These are phyloP conservation scores for Syrmaticus mikado DNA, from an alignment of 2,113 vertebrate genomes.

Conservation along the genomic window DNA sequence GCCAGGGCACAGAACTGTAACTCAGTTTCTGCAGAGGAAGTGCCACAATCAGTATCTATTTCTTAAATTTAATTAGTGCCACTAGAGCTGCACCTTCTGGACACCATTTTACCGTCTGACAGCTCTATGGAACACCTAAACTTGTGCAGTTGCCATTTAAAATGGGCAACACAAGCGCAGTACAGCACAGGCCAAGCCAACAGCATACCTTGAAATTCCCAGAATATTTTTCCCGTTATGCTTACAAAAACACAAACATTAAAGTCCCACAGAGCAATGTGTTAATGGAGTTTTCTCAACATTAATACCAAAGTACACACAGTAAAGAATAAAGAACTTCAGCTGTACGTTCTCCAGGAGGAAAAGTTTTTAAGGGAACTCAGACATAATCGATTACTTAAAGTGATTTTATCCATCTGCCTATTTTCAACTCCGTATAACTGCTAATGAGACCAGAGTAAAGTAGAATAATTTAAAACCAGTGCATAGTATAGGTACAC, in stretches of 20 bases:
- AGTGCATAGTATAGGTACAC: not conserved
- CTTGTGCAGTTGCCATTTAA: not conserved
- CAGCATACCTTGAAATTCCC: not conserved
- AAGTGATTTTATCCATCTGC: not conserved
- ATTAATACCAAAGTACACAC: constrained; percentile 10
- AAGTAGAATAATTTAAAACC: not conserved
- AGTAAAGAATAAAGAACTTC: not conserved
- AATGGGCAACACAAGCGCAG: not conserved
- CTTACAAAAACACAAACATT: constrained; percentile 49
- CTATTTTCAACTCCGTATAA: constrained; percentile 32
- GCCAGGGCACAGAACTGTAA: not conserved
- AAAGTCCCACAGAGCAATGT: not conserved
- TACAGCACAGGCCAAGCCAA: not conserved
- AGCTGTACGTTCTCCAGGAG: not conserved
- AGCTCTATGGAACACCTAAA: not conserved
- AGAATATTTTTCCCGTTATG: constrained; percentile 51
- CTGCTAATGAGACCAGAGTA: not conserved
- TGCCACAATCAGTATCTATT: not conserved
- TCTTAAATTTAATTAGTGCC: not conserved
- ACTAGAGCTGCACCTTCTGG: not conserved
- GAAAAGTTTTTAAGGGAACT: not conserved
- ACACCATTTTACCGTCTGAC: not conserved
- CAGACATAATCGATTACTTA: not conserved
- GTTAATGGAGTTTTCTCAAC: not conserved
- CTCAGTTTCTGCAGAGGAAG: not conserved